A percentile compares a stretch with the other conserved stretches of the same genome.
phyloP scores from a whole-genome alignment of 2,888 invertebrate genomes.

The Spatulosminthurus flaviceps region DNA sequence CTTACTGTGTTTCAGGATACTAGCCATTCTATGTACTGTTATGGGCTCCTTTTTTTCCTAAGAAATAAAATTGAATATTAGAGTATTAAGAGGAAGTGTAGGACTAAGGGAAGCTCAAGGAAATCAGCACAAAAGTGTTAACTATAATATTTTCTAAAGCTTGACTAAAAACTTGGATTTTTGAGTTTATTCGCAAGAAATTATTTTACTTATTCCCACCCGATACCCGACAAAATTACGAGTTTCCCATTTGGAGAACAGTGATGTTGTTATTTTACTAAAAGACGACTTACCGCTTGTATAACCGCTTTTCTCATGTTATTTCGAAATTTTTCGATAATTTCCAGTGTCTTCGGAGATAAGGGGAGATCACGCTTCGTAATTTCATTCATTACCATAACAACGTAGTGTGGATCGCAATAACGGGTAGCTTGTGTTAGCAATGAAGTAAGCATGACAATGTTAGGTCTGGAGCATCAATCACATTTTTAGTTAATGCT shows the following conservation, averaged over 20 bases:
- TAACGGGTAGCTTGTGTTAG: constrained; percentile 73
- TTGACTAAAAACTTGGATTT: too few species aligned
- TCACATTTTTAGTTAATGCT: too few species aligned
- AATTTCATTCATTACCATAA: constrained; percentile 75
- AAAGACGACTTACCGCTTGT: constrained; percentile 62
- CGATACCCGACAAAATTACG: too few species aligned
- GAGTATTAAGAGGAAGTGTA: neutral
- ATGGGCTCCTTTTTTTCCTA: constrained; percentile 58
- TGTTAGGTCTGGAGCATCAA: constrained; percentile 77
- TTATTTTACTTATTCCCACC: neutral
- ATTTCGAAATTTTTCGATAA: constrained; percentile 73
- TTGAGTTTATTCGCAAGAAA: too few species aligned
- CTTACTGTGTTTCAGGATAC: constrained; percentile 39
- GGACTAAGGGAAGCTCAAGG: neutral
- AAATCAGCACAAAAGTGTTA: too few species aligned
- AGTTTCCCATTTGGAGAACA: too few species aligned
- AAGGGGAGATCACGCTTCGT: constrained; percentile 73
- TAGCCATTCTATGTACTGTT: constrained; percentile 12
- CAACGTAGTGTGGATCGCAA: constrained; percentile 74
- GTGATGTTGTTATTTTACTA: too few species aligned
- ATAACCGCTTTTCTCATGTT: constrained; percentile 70
- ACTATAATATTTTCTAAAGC: neutral
- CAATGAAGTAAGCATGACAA: constrained; percentile 79
- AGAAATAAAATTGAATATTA: constrained; percentile 6
- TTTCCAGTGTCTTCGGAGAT: constrained; percentile 72